phyloP scores from a whole-genome alignment of 2,113 vertebrate genomes.

The Cepphus grylle region DNA sequence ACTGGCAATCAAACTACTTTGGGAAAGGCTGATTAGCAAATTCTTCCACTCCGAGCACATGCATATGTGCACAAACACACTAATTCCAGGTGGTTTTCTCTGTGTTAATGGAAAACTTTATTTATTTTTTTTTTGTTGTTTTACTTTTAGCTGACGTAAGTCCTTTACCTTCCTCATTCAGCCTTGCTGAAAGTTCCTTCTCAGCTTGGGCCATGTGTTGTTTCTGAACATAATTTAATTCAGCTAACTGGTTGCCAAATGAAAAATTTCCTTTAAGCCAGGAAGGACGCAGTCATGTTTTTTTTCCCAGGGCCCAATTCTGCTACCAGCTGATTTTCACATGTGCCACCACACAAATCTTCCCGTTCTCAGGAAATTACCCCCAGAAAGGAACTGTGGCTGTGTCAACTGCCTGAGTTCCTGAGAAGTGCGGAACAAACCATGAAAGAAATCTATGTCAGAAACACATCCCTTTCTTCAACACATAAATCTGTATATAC shows the following conservation, averaged over 20 bases:
- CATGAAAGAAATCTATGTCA: not conserved
- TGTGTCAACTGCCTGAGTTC: not conserved
- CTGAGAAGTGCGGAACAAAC: not conserved
- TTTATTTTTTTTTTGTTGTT: no score
- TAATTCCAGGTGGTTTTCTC: not conserved
- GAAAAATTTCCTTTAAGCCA: not conserved
- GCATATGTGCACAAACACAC: not conserved
- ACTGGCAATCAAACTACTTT: not conserved
- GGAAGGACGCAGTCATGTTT: not conserved
- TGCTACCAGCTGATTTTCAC: not conserved
- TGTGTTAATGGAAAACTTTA: not conserved
- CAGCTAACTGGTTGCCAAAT: not conserved
- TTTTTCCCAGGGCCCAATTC: not conserved
- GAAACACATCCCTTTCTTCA: not conserved
- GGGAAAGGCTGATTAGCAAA: not conserved
- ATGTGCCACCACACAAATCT: not conserved
- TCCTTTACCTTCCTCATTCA: not conserved
- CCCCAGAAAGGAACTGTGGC: not conserved
- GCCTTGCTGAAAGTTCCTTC: not conserved
- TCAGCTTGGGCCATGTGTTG: not conserved
- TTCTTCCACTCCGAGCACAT: not conserved
- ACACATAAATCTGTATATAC: not conserved
- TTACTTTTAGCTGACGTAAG: not conserved
- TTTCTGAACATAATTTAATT: conserved; percentile 3
- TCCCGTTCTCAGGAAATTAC: not conserved